A percentile compares a stretch with the other conserved stretches of the same genome.
Conservation (phyloP, 2,888 invertebrate genomes). For the Noctua janthe region DNA sequence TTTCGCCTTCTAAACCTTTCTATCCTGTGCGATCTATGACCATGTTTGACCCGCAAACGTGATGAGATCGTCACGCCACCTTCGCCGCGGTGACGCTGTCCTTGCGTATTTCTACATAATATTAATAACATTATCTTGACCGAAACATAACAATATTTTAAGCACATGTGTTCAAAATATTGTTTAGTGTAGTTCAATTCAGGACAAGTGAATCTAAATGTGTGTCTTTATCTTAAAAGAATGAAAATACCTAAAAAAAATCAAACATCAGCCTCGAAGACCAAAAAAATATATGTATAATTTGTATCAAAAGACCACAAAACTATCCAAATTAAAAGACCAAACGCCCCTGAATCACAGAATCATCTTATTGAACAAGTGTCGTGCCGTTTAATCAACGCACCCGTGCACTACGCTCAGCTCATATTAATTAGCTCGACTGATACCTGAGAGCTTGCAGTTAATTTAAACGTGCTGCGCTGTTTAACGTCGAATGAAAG, state of each 20-base stretch:
- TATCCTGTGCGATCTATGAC: too few species aligned
- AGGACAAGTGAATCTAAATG: too few species aligned
- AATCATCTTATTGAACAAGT: background rate
- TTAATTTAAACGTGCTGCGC: constrained; percentile 55
- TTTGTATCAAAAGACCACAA: background rate
- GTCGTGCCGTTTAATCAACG: constrained; percentile 49
- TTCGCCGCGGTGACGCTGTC: too few species aligned
- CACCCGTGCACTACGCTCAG: constrained; percentile 51
- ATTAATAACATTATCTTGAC: background rate
- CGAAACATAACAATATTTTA: background rate
- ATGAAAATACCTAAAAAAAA: too few species aligned
- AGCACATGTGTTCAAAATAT: background rate
- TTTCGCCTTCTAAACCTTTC: background rate
- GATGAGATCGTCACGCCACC: too few species aligned
- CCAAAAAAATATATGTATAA: background rate
- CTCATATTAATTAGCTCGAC: constrained; percentile 67
- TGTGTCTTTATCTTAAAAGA: background rate
- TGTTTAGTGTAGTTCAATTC: too few species aligned
- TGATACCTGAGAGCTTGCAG: constrained; percentile 58
- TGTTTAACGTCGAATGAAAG: constrained; percentile 45
- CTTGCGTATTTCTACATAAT: too few species aligned
- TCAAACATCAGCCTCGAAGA: too few species aligned
- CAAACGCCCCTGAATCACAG: background rate
- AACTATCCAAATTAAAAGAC: background rate
- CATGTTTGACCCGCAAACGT: too few species aligned